These are phyloP conservation scores for Cryptocephalus primarius DNA, from an alignment of 2,888 invertebrate genomes.

Conservation along the genomic window DNA sequence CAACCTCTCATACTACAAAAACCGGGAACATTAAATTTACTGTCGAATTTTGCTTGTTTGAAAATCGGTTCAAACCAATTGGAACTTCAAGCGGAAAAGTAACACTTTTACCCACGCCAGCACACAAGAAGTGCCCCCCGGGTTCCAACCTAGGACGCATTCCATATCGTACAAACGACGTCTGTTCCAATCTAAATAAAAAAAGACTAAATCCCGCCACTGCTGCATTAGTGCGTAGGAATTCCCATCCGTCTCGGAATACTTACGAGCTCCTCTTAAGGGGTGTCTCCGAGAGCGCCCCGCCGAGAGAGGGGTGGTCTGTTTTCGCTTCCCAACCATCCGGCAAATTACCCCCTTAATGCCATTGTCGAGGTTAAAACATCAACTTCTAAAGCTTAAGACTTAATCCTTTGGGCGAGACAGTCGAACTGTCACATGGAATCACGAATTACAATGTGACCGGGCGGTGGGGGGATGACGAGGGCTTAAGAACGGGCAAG, in stretches of 20 bases:
- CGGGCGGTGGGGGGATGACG: too few relatives aligned
- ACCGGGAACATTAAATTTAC: too few relatives aligned
- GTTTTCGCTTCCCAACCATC: constrained; percentile 25
- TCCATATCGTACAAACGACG: too few relatives aligned
- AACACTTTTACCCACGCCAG: too few relatives aligned
- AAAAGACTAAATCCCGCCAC: not conserved
- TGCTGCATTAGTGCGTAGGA: constrained; percentile 14
- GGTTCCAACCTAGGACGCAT: too few relatives aligned
- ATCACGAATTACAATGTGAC: too few relatives aligned
- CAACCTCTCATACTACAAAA: too few relatives aligned
- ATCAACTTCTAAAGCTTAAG: constrained; percentile 8
- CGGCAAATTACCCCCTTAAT: constrained; percentile 24
- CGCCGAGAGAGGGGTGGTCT: constrained; percentile 29
- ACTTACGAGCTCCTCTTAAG: not conserved
- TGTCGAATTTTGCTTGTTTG: not conserved
- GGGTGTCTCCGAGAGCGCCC: constrained; percentile 22
- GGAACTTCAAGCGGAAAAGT: too few relatives aligned
- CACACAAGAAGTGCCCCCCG: too few relatives aligned
- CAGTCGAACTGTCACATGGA: too few relatives aligned
- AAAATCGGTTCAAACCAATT: too few relatives aligned
- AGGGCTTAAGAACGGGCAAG: too few relatives aligned
- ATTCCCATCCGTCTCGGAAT: constrained; percentile 15
- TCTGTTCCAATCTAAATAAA: not conserved
- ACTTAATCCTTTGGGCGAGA: constrained; percentile 12
- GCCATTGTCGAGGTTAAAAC: constrained; percentile 14